These are phyloP conservation scores for Crambe crambe DNA, from an alignment of 37 sponge, comb jelly and placozoan genomes.

Conservation along the genomic window DNA sequence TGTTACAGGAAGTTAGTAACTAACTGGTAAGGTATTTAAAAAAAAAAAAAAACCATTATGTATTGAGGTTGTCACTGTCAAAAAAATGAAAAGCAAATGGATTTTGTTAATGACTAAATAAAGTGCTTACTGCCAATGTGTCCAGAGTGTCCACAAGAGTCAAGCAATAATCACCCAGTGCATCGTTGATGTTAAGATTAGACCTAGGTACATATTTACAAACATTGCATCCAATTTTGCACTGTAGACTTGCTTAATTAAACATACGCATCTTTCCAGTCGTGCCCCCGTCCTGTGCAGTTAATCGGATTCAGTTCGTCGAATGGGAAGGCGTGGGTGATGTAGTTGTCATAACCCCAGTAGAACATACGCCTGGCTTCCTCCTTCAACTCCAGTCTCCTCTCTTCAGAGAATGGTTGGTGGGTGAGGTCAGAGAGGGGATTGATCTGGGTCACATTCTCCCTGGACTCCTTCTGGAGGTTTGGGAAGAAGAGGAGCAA, in stretches of 20 bases:
- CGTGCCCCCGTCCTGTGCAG: constrained; percentile 92
- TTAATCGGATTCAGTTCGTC: constrained; percentile 96
- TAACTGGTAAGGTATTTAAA: too few species aligned
- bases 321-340: constrained; percentile 92
- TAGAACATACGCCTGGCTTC: constrained; percentile 89
- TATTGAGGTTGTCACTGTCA: too few species aligned
- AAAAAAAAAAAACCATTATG: too few species aligned
- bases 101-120: neutral
- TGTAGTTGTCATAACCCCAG: constrained; percentile 96
- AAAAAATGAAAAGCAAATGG: too few species aligned
- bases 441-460: constrained; percentile 13
- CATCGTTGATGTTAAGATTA: constrained; percentile 96
- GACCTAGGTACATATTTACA: constrained; percentile 45
- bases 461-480: neutral
- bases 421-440: constrained; percentile 54
- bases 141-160: constrained; percentile 93
- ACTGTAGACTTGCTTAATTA: constrained; percentile 2
- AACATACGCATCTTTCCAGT: constrained; percentile 83
- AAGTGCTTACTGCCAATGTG: constrained; percentile 75
- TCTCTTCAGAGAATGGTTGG: constrained; percentile 66
- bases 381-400: constrained; percentile 50
- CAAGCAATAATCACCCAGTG: constrained; percentile 91
- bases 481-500: constrained; percentile 37
- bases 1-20: neutral
- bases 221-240: too few species aligned